Percentiles rank a stretch among this genome's conserved stretches.
Evolutionary conservation across 2,888 invertebrate genomes (phyloP).

Genomic region (Stenolophus ochropezus): DNA sequence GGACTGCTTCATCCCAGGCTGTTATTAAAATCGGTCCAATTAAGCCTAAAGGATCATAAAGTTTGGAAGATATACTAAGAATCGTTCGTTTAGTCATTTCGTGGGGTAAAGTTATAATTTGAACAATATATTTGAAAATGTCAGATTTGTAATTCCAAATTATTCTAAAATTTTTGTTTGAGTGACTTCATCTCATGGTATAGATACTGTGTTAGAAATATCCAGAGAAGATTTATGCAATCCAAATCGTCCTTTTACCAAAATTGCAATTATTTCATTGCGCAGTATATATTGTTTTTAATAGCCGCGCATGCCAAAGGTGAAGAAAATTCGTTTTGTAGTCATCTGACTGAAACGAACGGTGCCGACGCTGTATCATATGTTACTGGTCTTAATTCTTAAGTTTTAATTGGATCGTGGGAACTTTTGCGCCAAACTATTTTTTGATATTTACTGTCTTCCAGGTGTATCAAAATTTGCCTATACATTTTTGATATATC

Average conservation of each 20-base stretch:
- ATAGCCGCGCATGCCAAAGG: not conserved
- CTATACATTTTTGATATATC: conserved; percentile 11
- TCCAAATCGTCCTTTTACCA: not conserved
- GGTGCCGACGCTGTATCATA: conserved; percentile 4
- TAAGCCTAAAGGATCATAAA: conserved; percentile 13
- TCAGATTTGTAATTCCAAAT: not conserved
- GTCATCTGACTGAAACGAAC: conserved; percentile 4
- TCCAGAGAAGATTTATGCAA: not conserved
- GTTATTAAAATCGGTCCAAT: not conserved
- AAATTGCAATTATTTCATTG: not conserved
- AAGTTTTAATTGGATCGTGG: not conserved
- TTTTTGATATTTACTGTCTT: not conserved
- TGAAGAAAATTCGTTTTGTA: not conserved
- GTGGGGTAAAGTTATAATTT: not conserved
- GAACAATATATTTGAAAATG: not conserved
- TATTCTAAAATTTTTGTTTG: not conserved
- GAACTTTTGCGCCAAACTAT: conserved; percentile 1
- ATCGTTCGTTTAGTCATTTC: not conserved
- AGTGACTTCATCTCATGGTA: not conserved
- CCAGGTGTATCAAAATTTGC: not conserved
- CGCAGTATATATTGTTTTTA: not conserved
- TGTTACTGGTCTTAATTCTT: not conserved
- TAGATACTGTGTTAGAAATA: not conserved
- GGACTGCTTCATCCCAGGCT: conserved; percentile 22
- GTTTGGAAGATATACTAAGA: not conserved